Base-by-base conservation (phyloP, 2,888 invertebrate species). In the Furcula furcula region DNA sequence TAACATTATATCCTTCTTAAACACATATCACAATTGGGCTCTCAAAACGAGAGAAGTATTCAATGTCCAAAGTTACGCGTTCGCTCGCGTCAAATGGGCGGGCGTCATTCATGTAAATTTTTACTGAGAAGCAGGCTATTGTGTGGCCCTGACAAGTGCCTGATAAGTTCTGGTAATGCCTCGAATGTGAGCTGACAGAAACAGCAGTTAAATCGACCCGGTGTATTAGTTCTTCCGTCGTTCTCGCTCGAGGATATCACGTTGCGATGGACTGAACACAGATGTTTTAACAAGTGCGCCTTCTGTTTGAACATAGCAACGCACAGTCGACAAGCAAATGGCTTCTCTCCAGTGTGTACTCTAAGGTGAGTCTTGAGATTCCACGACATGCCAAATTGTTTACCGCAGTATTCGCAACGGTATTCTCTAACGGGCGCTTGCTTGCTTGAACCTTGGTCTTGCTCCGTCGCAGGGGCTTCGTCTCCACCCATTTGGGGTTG, bases 291-390 rank as follows among this genome's bases (percentile, higher is more conserved):
- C 56, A 96, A 89, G 74, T 96, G 96, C 4, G 96, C 96, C 75
- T 96, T 96, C 68, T 96, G 96, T 81, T 96, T 96, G 79, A 96
- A 96, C 96, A 96, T 96, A 35, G 96, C 96, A 39, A 96, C 95
- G 70, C 96, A 96, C 28, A 96, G 91, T 58, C 96, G 91, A 90
- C 96, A 96, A 54, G 96, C 96, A 70, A 96, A 96, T 0, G 96
- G 96, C 73, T 96, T 96, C 61, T 96, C 96, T 39, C 96, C 96
- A 0, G 96, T 96, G 67, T 96, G 96, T 12, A 96, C 96, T 68
- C 96, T 91, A 36, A 96, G 89, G 81, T 96, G 96, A 43, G 96
- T 96, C 78, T 96, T 96, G 65, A 96, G 90, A 89, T 96, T 96
- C 96, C 96, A 96, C 39, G 95, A 95, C 96, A 96, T 96, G 40